A percentile compares a stretch with the other conserved stretches of the same genome.
These are phyloP conservation scores for Pygoscelis adeliae DNA, from an alignment of 2,113 vertebrate species.

Conservation along the genomic window DNA sequence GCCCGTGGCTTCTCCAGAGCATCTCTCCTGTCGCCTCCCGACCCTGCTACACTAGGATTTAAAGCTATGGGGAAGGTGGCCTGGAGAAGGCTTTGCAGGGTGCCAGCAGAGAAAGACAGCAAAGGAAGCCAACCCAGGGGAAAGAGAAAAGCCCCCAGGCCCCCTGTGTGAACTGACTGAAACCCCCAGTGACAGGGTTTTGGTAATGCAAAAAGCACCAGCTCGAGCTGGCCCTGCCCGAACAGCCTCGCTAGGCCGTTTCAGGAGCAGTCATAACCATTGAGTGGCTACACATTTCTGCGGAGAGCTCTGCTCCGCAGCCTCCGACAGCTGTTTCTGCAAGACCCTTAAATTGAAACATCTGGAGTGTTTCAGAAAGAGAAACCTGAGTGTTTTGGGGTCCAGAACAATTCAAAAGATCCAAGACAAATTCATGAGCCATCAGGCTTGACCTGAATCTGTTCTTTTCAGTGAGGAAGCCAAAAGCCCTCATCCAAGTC, in stretches of 20 bases:
- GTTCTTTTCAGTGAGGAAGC: background rate
- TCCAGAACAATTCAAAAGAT: background rate
- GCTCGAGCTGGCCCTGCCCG: background rate
- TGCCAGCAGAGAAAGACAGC: rapidly evolving
- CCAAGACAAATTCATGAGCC: background rate
- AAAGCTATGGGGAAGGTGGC: background rate
- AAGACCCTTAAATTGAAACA: background rate
- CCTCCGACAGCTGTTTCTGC: background rate
- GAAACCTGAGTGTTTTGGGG: background rate
- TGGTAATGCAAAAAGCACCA: background rate
- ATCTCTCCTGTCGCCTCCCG: background rate
- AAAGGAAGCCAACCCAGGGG: background rate
- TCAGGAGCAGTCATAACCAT: background rate
- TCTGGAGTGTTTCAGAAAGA: background rate
- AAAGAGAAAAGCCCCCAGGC: background rate
- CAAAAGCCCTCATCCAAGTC: background rate
- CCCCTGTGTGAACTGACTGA: background rate
- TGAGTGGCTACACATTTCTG: background rate
- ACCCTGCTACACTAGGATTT: background rate
- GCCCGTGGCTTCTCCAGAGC: background rate
- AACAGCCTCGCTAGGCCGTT: background rate
- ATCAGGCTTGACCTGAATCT: background rate
- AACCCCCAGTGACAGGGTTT: background rate
- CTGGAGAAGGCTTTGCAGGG: background rate
- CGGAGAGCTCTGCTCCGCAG: background rate